Evolutionary conservation across 1,140 invertebrate species (phyloP).

Genomic region (Lepeophtheirus salmonis): DNA sequence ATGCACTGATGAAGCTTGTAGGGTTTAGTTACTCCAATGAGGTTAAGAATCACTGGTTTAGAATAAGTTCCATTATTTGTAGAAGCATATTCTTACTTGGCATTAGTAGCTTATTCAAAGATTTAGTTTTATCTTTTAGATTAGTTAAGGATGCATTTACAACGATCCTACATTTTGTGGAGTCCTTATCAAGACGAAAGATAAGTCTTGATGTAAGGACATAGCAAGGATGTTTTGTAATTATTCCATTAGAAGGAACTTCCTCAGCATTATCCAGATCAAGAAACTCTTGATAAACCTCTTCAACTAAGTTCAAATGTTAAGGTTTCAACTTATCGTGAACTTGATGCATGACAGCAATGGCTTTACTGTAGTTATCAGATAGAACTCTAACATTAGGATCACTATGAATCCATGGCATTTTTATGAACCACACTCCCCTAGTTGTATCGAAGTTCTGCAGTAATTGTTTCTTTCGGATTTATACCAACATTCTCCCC

Average conservation of each 20-base stretch:
- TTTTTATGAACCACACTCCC: neutral
- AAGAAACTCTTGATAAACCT: slow-evolving; percentile 1
- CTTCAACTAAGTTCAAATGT: slow-evolving; percentile 2
- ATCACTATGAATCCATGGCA: neutral
- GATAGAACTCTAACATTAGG: neutral
- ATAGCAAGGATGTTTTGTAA: neutral
- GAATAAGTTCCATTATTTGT: slow-evolving; percentile 7
- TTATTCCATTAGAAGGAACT: neutral
- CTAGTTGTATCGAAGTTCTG: neutral
- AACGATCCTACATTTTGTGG: slow-evolving; percentile 5
- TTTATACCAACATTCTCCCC: neutral
- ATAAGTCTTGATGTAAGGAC: neutral
- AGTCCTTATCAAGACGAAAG: neutral
- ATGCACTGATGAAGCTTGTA: too few species aligned
- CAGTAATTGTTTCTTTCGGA: neutral
- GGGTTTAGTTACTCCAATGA: too few species aligned
- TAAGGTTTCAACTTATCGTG: neutral
- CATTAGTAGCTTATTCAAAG: slow-evolving; percentile 7
- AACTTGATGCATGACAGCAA: slow-evolving; percentile 3
- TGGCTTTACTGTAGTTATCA: neutral
- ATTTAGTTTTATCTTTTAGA: neutral
- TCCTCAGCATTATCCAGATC: neutral
- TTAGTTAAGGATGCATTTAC: neutral
- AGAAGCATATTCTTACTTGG: slow-evolving; percentile 1
- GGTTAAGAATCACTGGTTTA: too few species aligned